phyloP scores from a whole-genome alignment of 2,888 invertebrate genomes.

The Ichneumoninae sp. region DNA sequence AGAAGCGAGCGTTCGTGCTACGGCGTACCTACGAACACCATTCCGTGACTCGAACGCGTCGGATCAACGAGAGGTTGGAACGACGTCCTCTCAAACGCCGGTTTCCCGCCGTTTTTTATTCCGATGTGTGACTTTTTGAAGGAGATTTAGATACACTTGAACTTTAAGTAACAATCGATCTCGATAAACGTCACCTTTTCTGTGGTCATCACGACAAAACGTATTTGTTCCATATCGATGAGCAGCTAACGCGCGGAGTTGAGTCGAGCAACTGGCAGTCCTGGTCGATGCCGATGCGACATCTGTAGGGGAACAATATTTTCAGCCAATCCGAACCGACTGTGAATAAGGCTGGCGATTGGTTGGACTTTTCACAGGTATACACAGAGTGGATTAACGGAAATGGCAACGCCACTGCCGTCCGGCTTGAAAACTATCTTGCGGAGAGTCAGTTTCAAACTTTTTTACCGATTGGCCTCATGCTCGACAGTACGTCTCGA shows the following conservation, averaged over 20 bases:
- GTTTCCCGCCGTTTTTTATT: conserved; percentile 5
- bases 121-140: not conserved
- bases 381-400: not conserved
- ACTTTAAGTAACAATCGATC: not conserved
- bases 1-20: conserved; percentile 3
- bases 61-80: not conserved
- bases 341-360: not conserved
- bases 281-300: not conserved
- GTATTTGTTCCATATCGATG: not conserved
- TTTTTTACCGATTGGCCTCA: conserved; percentile 4
- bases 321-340: not conserved
- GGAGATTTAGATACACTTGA: not conserved
- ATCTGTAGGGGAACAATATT: not conserved
- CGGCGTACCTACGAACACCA: conserved; percentile 5
- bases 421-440: not conserved
- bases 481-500: not conserved
- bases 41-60: not conserved
- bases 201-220: not conserved
- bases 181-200: not conserved
- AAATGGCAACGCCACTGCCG: not conserved
- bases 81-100: not conserved
- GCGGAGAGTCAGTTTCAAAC: not conserved
- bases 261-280: not conserved
- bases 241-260: not conserved
- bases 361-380: not conserved